Percentiles rank a stretch among this genome's conserved stretches.
Conservation (phyloP, 2,113 vertebrate genomes). For the Nycticebus coucang region DNA sequence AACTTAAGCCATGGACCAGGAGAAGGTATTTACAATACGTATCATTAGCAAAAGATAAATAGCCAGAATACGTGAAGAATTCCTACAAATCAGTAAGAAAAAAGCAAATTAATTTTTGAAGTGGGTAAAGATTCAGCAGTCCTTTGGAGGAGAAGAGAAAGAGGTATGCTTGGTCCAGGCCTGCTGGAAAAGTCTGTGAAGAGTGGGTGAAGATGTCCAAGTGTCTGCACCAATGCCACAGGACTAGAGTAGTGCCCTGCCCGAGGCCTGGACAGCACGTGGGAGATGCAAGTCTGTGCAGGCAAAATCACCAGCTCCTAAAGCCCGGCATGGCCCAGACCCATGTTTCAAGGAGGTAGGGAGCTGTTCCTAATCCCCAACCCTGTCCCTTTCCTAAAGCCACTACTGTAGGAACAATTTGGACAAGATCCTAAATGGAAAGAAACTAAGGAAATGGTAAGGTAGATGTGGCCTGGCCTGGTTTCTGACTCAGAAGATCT, state of each 20-base stretch:
- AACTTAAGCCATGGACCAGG: background rate
- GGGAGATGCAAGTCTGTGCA: background rate
- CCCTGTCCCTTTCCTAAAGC: background rate
- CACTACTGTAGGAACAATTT: background rate
- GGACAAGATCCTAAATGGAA: background rate
- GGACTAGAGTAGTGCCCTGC: background rate
- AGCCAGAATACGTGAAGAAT: background rate
- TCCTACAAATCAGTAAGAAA: background rate
- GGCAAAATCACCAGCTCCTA: background rate
- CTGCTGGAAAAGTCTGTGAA: background rate
- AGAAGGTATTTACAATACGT: background rate
- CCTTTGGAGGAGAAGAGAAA: background rate
- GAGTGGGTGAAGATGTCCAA: background rate
- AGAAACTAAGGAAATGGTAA: background rate
- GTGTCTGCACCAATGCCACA: background rate
- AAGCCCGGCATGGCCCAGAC: background rate
- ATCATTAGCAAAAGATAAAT: background rate
- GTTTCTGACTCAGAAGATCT: background rate
- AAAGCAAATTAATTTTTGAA: conserved; percentile 7
- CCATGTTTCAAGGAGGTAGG: background rate
- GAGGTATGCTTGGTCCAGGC: background rate
- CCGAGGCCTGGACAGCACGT: background rate
- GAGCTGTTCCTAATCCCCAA: background rate
- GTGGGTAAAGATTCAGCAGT: background rate
- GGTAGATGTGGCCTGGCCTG: background rate